Base-by-base conservation (phyloP, 2,888 invertebrate genomes). In the Isoperla grammatica region DNA sequence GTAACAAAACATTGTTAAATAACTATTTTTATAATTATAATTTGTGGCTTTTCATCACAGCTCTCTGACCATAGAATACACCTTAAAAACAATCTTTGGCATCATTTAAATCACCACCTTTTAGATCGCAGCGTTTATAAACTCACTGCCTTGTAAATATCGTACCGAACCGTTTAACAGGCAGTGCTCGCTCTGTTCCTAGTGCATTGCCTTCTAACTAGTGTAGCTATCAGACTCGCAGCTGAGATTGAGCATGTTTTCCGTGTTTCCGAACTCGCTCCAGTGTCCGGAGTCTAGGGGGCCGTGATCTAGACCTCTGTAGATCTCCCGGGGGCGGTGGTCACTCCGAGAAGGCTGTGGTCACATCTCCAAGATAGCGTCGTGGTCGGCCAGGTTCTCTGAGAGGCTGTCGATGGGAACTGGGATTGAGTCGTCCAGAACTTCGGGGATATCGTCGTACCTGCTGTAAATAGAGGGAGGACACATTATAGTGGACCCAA, bases 361-460 rank as follows among this genome's bases (percentile, higher is more conserved):
- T 65, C 63, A 65, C 61, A 65, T 62, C 61, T 63, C 64, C 59
- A 65, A 49, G 43, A 65, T 65, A 20, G 62, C 62, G 48, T 64
- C 65, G 57, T 65, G 64, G 46, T 63, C 65, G 5, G 57, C 58
- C 19, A 65, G 56, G 20, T 60, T 63, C 53, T 65, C 62, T 11
- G 63, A 60, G 15, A 63, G 59, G 5, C 55, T 56, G 39, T 61
- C 62, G 15, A 58, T 56, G 12, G 61, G 61, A 6, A 43, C 61
- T 1, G 62, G 64, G 11, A 63, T 53, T 9, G 62, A 56, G 60
- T 65, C 65, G 49, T 65, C 65, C 13, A 63, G 49, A 5, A 63
- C 59, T 37, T 65, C 65, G 2, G 62, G 60, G 19, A 62, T 53
- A 23, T 65, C 65, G 40, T 65, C 65, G 58, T 64, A 64, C 60